These are phyloP conservation scores for Augochlorella aurata DNA, from an alignment of 2,888 invertebrate species.

Conservation along the genomic window DNA sequence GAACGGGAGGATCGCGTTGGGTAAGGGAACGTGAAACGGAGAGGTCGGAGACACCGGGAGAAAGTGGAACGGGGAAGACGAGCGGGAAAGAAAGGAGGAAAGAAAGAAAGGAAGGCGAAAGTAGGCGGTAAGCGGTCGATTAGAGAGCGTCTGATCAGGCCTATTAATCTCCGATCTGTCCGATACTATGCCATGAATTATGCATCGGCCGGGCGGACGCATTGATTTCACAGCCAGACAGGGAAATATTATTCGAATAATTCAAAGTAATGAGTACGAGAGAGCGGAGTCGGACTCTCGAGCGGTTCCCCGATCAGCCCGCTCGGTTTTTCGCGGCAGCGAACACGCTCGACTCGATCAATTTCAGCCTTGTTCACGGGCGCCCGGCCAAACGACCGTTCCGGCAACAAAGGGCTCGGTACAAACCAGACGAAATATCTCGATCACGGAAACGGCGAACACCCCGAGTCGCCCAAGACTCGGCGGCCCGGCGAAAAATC, in stretches of 20 bases:
- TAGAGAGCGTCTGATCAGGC: constrained; percentile 73
- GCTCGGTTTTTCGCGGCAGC: constrained; percentile 5
- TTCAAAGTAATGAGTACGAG: constrained; percentile 79
- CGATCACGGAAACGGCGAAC: not conserved
- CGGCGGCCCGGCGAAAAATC: not conserved
- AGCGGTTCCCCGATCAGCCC: constrained; percentile 27
- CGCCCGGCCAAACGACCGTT: not conserved
- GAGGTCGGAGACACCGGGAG: not conserved
- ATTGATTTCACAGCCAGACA: constrained; percentile 78
- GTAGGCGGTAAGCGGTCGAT: constrained; percentile 71
- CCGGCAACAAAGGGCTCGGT: not conserved
- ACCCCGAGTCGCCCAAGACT: not conserved
- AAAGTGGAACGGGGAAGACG: not conserved
- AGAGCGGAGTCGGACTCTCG: constrained; percentile 29
- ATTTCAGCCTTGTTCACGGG: not conserved
- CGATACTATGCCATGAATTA: constrained; percentile 78
- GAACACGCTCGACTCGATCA: constrained; percentile 2
- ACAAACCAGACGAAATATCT: constrained; percentile 3
- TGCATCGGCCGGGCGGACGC: constrained; percentile 75
- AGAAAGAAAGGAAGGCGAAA: constrained; percentile 16
- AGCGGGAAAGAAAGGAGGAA: not conserved
- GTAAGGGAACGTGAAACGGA: not conserved
- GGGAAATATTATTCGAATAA: constrained; percentile 80
- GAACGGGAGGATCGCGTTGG: not conserved
- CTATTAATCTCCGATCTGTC: constrained; percentile 78